phyloP scores from a whole-genome alignment of 2,113 vertebrate species.

The Typhlomys cinereus region DNA sequence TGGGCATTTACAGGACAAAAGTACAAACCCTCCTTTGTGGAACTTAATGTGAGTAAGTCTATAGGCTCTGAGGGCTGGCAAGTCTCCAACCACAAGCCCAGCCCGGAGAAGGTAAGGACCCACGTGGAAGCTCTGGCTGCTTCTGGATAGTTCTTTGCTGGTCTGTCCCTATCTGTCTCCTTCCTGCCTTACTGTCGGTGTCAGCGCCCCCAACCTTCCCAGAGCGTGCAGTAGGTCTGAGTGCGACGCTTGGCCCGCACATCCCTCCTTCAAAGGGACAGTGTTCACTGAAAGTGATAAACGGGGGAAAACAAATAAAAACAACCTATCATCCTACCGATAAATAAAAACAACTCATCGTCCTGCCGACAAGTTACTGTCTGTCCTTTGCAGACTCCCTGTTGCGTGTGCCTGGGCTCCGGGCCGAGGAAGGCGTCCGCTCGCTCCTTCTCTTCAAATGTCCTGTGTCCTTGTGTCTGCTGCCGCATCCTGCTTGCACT shows the following conservation, averaged over 20 bases:
- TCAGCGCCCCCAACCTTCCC: not conserved
- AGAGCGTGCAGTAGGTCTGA: not conserved
- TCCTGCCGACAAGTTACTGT: not conserved
- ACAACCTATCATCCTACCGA: not conserved
- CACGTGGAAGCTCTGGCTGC: not conserved
- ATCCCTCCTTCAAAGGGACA: not conserved
- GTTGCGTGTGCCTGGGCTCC: not conserved
- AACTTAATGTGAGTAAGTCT: not conserved
- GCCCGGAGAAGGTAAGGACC: conserved; percentile 70
- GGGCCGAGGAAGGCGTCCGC: not conserved
- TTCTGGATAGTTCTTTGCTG: not conserved
- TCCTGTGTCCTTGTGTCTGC: not conserved
- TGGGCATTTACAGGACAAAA: conserved; percentile 63
- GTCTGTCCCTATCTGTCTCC: not conserved
- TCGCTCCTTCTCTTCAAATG: not conserved
- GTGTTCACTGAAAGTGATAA: not conserved
- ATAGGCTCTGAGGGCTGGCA: conserved; percentile 48
- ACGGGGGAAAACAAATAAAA: not conserved
- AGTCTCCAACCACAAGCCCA: fast-evolving
- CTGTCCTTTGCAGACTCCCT: not conserved
- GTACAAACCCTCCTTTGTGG: conserved; percentile 60
- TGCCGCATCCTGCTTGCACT: no score
- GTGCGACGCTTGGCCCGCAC: not conserved
- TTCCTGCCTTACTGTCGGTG: no score
- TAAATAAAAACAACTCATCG: not conserved